Percentiles rank a stretch among this genome's conserved stretches.
Conservation (phyloP, 2,797 vertebrate genomes). For the Microhierax caerulescens region DNA sequence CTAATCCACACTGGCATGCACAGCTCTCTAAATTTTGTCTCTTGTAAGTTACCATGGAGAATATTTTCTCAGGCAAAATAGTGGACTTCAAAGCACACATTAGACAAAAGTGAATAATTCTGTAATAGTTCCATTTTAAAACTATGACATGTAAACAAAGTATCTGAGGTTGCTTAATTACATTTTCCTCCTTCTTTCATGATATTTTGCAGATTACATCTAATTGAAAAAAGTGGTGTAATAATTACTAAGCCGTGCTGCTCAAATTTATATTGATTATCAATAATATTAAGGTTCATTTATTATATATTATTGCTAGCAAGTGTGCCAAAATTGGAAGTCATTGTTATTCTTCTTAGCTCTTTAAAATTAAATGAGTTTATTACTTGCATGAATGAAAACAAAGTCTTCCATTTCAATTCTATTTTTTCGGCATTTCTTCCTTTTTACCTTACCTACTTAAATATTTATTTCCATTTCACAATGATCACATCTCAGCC, state of each 20-base stretch:
- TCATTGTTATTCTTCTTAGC: not conserved
- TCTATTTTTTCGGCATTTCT: not conserved
- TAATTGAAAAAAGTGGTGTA: constrained; percentile 29
- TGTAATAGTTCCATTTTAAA: not conserved
- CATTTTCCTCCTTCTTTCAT: not conserved
- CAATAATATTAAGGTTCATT: constrained; percentile 10
- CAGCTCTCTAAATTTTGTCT: not conserved
- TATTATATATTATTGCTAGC: constrained; percentile 3
- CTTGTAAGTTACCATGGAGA: not conserved
- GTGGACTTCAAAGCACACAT: not conserved
- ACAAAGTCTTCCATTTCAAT: not conserved
- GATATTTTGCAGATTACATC: not conserved
- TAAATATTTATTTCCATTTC: not conserved
- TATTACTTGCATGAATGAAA: not conserved
- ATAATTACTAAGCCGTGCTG: not conserved
- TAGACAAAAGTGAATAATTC: not conserved
- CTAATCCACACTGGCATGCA: not conserved
- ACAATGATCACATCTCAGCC: not conserved
- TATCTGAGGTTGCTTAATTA: not conserved
- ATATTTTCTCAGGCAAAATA: not conserved
- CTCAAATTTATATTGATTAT: constrained; percentile 23
- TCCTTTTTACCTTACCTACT: not conserved
- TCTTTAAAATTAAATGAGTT: not conserved
- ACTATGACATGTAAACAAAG: not conserved
- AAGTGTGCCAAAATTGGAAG: not conserved